Base-by-base conservation (phyloP, 1,140 invertebrate genomes). In the Araneus ventricosus region DNA sequence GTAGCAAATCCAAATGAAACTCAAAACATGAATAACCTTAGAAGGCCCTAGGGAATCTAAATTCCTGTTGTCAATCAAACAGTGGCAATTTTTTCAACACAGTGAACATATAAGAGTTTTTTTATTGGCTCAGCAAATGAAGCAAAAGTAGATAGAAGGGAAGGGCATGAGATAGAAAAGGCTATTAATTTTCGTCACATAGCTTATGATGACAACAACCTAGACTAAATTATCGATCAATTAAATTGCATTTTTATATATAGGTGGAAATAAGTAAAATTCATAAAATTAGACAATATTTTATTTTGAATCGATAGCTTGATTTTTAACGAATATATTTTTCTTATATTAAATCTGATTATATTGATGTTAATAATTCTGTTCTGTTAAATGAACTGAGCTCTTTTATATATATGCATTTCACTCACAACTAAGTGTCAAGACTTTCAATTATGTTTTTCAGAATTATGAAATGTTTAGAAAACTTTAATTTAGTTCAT, bases 21-120 rank as follows among this genome's bases (percentile, higher is more conserved):
- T 41, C n/a, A 41, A 82, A 82, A 82, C 80, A 82, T 82, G 80
- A 82, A 82, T 82, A 82, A 82, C 80, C 80, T 82, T 52, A 45
- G 80, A 27, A 82, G 39, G 80, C 80, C 80, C 80, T n/a, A 82
- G 80, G 80, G 80, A 82, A 82, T 82, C 30, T 75, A 82, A 82
- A 82, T 82, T 82, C 80, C 80, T n/a, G 20, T 52, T 82, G 80
- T 82, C 80, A 82, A 82, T 82, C 80, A 82, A 41, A 82, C 37
- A 52, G 37, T 17, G 39, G 24, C 27, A 41, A n/a, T 82, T 82
- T 82, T 82, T 82, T 82, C 80, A 45, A 6, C 39, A 82, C 80
- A 41, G 80, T 52, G 22, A 82, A 37, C 80, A 20, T 52, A 22
- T 41, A 27, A 45, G 37, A 17, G 10, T 75, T 30, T 75, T 75